These are phyloP conservation scores for Parapsyche elsis DNA, from an alignment of 1,140 invertebrate genomes.

Conservation along the genomic window DNA sequence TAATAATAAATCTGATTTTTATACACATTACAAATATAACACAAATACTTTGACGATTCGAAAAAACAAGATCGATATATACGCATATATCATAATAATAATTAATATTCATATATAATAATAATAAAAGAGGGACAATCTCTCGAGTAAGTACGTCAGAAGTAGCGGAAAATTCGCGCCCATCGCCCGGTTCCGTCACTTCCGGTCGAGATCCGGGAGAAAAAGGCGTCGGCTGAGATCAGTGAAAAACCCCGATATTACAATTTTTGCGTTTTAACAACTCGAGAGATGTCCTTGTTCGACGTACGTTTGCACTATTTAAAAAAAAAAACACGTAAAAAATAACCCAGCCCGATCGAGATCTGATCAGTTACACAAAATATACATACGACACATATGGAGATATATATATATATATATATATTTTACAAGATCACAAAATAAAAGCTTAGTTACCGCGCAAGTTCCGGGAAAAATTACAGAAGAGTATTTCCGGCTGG, in stretches of 20 bases:
- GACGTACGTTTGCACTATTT: not conserved
- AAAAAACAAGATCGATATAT: conserved; percentile 39
- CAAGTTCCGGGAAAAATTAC: not conserved
- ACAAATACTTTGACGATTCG: conserved; percentile 52
- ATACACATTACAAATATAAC: conserved; percentile 43
- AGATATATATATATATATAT: not conserved
- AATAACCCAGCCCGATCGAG: conserved; percentile 17
- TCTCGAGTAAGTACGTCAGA: conserved; percentile 18
- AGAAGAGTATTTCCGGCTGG: too few species aligned
- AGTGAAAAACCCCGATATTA: not conserved
- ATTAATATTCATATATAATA: conserved; percentile 17
- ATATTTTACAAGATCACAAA: conserved; percentile 6
- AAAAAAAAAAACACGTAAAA: not conserved
- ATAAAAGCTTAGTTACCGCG: conserved; percentile 18
- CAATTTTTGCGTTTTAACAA: conserved; percentile 1
- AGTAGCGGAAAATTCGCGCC: not conserved
- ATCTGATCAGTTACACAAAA: conserved; percentile 23
- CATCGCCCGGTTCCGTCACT: not conserved
- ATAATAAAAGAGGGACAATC: conserved; percentile 19
- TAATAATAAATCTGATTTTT: conserved; percentile 32
- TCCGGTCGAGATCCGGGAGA: not conserved
- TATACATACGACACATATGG: not conserved
- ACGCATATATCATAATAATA: conserved; percentile 21
- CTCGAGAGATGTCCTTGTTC: conserved; percentile 25
- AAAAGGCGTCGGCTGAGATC: conserved; percentile 20